These are phyloP conservation scores for Squalus acanthias DNA, from an alignment of 2,797 vertebrate genomes.

Conservation along the genomic window DNA sequence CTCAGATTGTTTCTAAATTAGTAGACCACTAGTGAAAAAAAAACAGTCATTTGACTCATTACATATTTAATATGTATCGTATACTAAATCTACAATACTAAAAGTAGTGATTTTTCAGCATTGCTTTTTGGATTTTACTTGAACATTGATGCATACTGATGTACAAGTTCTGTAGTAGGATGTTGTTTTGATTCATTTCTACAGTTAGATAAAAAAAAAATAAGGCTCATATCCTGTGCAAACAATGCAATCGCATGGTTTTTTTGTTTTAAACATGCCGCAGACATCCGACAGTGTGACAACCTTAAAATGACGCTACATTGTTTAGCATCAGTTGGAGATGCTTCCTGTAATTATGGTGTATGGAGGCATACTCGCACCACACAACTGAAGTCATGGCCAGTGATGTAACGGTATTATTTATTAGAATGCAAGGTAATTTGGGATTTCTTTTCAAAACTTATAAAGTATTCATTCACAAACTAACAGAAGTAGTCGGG, in stretches of 20 bases:
- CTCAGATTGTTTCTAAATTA: no score
- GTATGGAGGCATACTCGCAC: not conserved
- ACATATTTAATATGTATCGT: not conserved
- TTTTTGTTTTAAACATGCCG: not conserved
- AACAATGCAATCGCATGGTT: not conserved
- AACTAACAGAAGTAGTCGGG: not conserved
- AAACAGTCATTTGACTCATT: not conserved
- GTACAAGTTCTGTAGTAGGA: not conserved
- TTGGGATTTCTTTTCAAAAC: not conserved
- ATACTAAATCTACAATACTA: not conserved
- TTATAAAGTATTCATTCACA: not conserved
- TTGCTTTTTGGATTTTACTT: not conserved
- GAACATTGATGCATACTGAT: not conserved
- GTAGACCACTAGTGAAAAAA: no score
- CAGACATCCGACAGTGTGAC: slow-evolving; percentile 4
- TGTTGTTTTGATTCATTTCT: not conserved
- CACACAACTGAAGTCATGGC: not conserved
- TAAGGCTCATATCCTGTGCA: not conserved
- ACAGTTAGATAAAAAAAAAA: not conserved
- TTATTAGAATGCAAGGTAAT: not conserved
- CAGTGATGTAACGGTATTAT: not conserved
- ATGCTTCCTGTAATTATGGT: not conserved
- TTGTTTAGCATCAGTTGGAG: not conserved
- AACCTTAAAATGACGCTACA: not conserved
- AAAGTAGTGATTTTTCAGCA: not conserved